Conservation (phyloP, 2,888 invertebrate genomes). For the Melanchra persicariae region DNA sequence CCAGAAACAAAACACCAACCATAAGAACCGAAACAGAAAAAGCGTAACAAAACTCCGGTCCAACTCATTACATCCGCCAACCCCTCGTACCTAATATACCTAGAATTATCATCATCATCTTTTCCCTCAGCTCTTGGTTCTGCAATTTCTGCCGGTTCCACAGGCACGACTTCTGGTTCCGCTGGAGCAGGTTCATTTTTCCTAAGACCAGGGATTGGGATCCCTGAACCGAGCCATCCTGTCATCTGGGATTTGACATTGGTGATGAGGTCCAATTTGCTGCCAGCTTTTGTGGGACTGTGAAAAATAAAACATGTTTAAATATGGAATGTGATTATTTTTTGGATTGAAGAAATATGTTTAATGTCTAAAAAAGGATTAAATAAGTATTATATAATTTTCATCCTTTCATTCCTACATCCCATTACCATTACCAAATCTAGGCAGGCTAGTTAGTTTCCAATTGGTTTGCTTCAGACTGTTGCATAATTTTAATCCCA, state of each 20-base stretch:
- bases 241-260: constrained; percentile 96
- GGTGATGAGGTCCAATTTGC: constrained; percentile 95
- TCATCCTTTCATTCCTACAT: background rate
- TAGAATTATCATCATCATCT: constrained; percentile 97
- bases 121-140: constrained; percentile 86
- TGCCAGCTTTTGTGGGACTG: constrained; percentile 93
- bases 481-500: constrained; percentile 1
- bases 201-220: constrained; percentile 94
- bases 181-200: constrained; percentile 91
- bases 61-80: constrained; percentile 90
- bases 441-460: background rate
- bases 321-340: background rate
- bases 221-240: constrained; percentile 95
- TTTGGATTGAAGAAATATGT: background rate
- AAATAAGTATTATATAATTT: background rate
- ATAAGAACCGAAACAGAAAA: constrained; percentile 61
- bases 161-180: constrained; percentile 85
- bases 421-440: background rate
- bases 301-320: constrained; percentile 59
- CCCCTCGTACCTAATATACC: constrained; percentile 94
- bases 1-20: constrained; percentile 67
- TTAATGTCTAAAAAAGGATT: too few species aligned
- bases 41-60: constrained; percentile 68
- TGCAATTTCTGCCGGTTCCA: constrained; percentile 83
- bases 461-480: too few species aligned